phyloP scores from a whole-genome alignment of 92 coral and sea anemone genomes.

The Muricea muricata region DNA sequence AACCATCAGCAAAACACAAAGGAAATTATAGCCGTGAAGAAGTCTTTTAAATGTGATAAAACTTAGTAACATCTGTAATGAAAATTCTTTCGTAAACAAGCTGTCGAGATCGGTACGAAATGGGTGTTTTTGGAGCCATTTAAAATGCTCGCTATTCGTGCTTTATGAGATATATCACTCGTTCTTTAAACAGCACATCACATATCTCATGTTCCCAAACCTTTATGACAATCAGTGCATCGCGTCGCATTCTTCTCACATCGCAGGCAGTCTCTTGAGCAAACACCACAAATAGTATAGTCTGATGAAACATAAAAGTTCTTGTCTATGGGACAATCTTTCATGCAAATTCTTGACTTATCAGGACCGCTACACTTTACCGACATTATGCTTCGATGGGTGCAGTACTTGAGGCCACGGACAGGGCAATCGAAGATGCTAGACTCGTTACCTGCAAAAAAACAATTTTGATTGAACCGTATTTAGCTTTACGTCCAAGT shows the following conservation, averaged over 20 bases:
- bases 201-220: neutral
- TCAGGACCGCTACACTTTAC: constrained; percentile 36
- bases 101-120: no score
- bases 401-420: neutral
- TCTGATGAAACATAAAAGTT: neutral
- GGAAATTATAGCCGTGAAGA: no score
- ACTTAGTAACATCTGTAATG: no score
- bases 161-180: no score
- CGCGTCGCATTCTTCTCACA: constrained; percentile 8
- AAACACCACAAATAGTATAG: neutral
- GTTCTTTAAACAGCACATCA: no score
- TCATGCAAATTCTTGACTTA: neutral
- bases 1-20: no score
- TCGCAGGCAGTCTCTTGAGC: neutral
- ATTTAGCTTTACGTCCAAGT: no score
- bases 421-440: neutral
- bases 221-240: neutral
- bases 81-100: no score
- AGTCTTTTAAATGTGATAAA: no score
- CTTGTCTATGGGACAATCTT: neutral
- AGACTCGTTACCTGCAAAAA: constrained; percentile 25
- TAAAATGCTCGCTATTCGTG: no score
- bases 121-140: no score
- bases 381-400: neutral
- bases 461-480: no score